Evolutionary conservation across 2,888 invertebrate genomes (phyloP), one percentile per base, ranked within the genome.

Genomic region (Dinocampus coccinellae): DNA sequence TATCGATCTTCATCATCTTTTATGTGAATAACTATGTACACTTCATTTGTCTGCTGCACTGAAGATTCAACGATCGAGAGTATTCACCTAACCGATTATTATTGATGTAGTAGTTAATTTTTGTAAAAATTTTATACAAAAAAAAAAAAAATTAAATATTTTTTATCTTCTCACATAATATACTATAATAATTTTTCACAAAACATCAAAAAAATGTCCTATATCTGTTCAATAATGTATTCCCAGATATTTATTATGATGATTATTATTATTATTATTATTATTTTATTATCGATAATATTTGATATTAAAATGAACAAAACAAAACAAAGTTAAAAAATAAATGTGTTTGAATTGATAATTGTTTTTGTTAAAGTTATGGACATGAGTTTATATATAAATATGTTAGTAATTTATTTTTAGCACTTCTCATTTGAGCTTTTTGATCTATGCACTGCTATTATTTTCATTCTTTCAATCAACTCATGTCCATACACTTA

Each of bases 401-500:
- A 20, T 29, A 52, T 57, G 13, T 34, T 34, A 29, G 52, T 20
- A 29, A 52, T 53, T 64, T 2, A 34, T 58, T 29, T 33, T 20
- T 7, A 61, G 47, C 60, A 58, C 16, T 33, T 52, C n/a, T 65
- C 22, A 34, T 65, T n/a, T 66, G 7, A 29, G 52, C 52, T 68
- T n/a, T n/a, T 61, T 42, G 22, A 11, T 61, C 36, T 61, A 24
- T 60, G 61, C 67, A 39, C 58, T 58, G 33, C 33, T 58, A 42
- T 67, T 10, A 57, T 26, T 26, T 39, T 58, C 29, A 47, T 47
- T 47, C 6, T 16, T n/a, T 36, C 16, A 62, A 13, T 11, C n/a
- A 33, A 26, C 42, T 70, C 68, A 66, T 73, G 64, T 75, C 71
- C 72, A 73, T 72, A 73, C 53, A 22, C 61, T 73, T 72, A 70